Evolutionary conservation across 1,140 invertebrate genomes (phyloP), one percentile per base, ranked within the genome.

Genomic region (Pantala flavescens): DNA sequence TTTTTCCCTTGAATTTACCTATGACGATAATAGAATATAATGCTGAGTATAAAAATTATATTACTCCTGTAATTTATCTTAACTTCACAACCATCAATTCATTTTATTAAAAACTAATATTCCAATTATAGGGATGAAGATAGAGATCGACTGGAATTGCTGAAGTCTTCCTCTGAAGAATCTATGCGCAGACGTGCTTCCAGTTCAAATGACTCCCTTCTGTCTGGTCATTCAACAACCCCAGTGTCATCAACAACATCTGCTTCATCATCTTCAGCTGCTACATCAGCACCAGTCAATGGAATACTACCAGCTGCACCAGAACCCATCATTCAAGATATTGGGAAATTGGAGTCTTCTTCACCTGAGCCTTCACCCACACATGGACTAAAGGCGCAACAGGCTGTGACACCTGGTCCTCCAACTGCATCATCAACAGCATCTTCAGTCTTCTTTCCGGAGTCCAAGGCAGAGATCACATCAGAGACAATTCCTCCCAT

Each of bases 41-140:
- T 36, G 28, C 28, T 5, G 28, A 36, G 9, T 2, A 9, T 5
- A 9, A 36, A 36, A 36, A 36, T 5, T 2, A 36, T 5, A 36
- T 36, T 36, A 36, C 28, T 5, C 28, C 9, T 36, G 2, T 36
- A 5, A 36, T 36, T 36, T 36, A 5, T 36, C 28, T 9, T 36
- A 36, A 36, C 28, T n/a, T n/a, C n/a, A n/a, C n/a, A n/a, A n/a
- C n/a, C n/a, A n/a, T n/a, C n/a, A n/a, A n/a, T n/a, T n/a, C n/a
- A n/a, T n/a, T n/a, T n/a, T n/a, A n/a, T n/a, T n/a, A n/a, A n/a
- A n/a, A n/a, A n/a, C n/a, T n/a, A n/a, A n/a, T n/a, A n/a, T n/a
- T n/a, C n/a, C n/a, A 36, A 36, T 82, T 79, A 43, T 76, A 90
- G 89, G 78, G 88, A 89, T 80, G 88, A 90, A 78, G 88, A 87